Evolutionary conservation across 2,888 invertebrate genomes (phyloP).

Genomic region (Azorinus chamasolen): DNA sequence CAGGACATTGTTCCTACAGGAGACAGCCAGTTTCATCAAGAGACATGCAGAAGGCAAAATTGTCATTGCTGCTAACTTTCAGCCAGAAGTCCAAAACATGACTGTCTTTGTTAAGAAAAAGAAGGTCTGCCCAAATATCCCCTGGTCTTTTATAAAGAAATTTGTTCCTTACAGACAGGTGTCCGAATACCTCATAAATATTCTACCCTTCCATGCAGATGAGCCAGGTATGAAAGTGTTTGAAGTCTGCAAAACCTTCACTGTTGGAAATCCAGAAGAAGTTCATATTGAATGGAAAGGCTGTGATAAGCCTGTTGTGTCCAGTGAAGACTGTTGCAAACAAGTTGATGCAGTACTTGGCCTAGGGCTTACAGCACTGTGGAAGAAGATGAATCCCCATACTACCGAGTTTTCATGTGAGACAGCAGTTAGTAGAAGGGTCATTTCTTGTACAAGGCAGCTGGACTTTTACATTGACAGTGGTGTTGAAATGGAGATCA

Average conservation of each 20-base stretch:
- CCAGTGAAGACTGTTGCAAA: conserved; percentile 4
- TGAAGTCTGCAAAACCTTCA: not conserved
- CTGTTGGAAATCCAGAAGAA: not conserved
- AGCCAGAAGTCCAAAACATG: conserved; percentile 9
- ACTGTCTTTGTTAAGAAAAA: conserved; percentile 13
- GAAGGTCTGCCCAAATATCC: conserved; percentile 12
- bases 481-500: not conserved
- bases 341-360: conserved; percentile 8
- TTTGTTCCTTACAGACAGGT: conserved; percentile 17
- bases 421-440: conserved; percentile 8
- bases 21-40: conserved; percentile 10
- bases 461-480: conserved; percentile 20
- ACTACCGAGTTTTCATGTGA: conserved; percentile 14
- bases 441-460: conserved; percentile 2
- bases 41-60: conserved; percentile 6
- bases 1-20: conserved; percentile 20
- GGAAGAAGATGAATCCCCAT: conserved; percentile 1
- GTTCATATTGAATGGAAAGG: conserved; percentile 11
- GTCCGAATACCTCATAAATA: conserved; percentile 16
- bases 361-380: conserved; percentile 11
- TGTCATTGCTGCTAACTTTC: conserved; percentile 14
- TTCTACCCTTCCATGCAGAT: not conserved
- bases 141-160: conserved; percentile 5
- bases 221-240: not conserved
- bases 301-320: conserved; percentile 2